Base-by-base conservation (phyloP, 2,797 vertebrate genomes). In the Anomalospiza imberbis region DNA sequence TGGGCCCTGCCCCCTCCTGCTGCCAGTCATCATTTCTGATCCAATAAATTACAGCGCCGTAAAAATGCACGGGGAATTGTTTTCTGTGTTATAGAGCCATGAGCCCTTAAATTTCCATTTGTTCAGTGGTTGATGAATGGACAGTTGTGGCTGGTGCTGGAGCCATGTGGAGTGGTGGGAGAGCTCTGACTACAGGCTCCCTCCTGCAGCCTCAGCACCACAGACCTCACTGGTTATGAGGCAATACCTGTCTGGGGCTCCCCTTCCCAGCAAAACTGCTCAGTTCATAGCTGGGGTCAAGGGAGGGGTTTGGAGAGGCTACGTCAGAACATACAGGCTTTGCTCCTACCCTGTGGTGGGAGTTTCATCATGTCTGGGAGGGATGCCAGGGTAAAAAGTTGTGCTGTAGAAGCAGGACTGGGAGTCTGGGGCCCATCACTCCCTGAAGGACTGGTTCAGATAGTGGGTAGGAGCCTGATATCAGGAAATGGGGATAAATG, bases 11-110 rank as follows among this genome's bases (percentile, higher is more conserved):
- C 65, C 36, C 38, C 62, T 91, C 70, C 54, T 73, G 84, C 79
- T 96, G 79, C 89, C 84, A 63, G 96, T 92, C 75, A 89, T 95
- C 83, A 96, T 93, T 96, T 95, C 95, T 94, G 93, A 96, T 83
- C 91, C 95, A 93, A 55, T 94, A 94, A 95, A 93, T 95, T 96
- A 91, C 87, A 88, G 88, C n/a, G 9, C 91, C 0, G 15, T 93
- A 96, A 92, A 94, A 96, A 95, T 63, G 89, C 94, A 89, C 88
- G 72, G 92, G 97, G 94, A 95, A 91, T 96, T 97, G 94, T 96
- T 96, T 93, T 94, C 92, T 91, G 93, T 94, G 88, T 76, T 95
- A 94, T 84, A 87, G 85, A 94, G 94, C 93, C 60, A 40, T 66
- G 88, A 95, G 89, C 90, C 95, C 84, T 94, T 93, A 92, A 79